Percentiles rank a stretch among this genome's conserved stretches.
Conservation (phyloP, 2,797 vertebrate species). For the Siniperca scherzeri region DNA sequence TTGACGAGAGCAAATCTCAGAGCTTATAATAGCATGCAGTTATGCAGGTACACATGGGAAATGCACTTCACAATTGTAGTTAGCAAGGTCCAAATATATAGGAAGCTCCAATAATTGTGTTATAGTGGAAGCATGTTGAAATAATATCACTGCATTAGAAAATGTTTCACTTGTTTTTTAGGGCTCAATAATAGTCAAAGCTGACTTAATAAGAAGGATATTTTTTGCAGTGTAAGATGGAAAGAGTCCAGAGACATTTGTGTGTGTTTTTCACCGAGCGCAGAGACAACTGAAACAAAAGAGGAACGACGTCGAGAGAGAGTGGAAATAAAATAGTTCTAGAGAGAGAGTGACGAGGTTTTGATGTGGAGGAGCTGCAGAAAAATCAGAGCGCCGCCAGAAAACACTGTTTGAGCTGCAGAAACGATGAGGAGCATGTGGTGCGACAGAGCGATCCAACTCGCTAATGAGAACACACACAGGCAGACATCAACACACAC, state of each 20-base stretch:
- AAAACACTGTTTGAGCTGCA: conserved; percentile 50
- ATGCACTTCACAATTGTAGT: not conserved
- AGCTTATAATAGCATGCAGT: not conserved
- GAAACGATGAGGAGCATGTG: conserved; percentile 61
- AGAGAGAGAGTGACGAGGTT: conserved; percentile 47
- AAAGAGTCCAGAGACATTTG: conserved; percentile 38
- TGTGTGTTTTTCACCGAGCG: conserved; percentile 53
- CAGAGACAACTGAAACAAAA: conserved; percentile 43
- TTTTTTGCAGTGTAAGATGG: conserved; percentile 29
- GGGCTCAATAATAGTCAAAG: not conserved
- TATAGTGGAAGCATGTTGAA: not conserved
- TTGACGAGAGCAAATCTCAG: not conserved
- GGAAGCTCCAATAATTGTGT: not conserved
- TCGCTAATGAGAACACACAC: conserved; percentile 68
- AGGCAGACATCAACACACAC: conserved; percentile 7
- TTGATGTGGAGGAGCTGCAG: conserved; percentile 63
- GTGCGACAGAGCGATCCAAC: conserved; percentile 50
- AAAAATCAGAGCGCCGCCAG: conserved; percentile 50
- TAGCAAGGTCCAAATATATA: not conserved
- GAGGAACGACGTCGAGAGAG: conserved; percentile 17
- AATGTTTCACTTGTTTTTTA: conserved; percentile 5
- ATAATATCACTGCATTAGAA: not conserved
- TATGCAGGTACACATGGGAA: not conserved
- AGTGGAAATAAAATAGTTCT: conserved; percentile 48
- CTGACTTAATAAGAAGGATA: not conserved